A percentile compares a stretch with the other conserved stretches of the same genome.
These are phyloP conservation scores for Deroplatys truncata DNA, from an alignment of 2,888 invertebrate species.

Conservation along the genomic window DNA sequence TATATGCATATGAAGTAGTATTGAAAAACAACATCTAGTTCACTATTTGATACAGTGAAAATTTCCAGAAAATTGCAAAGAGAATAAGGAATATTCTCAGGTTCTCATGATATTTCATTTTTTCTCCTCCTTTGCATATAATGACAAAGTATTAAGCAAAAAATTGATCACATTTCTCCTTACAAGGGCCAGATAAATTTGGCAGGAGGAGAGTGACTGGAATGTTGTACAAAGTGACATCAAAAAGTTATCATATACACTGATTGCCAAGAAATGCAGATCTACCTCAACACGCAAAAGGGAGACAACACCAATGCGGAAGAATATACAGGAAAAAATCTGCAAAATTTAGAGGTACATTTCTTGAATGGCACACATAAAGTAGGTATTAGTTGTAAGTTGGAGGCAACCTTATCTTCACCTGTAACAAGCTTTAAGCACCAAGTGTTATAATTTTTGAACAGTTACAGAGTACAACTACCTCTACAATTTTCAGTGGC, in stretches of 20 bases:
- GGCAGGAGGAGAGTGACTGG: neutral
- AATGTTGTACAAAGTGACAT: constrained; percentile 2
- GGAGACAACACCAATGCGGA: neutral
- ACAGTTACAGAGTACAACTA: neutral
- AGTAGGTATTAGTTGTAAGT: neutral
- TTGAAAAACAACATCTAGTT: neutral
- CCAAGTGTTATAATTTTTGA: neutral
- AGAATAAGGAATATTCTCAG: neutral
- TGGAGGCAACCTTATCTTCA: neutral
- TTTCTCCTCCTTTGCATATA: neutral
- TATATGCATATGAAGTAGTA: neutral
- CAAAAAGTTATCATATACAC: neutral
- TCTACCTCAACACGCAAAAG: neutral
- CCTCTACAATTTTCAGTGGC: neutral
- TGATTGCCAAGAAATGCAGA: neutral
- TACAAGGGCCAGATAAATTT: neutral
- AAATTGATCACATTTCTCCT: constrained; percentile 1
- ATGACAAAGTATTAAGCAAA: constrained; percentile 1
- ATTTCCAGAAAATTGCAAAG: neutral
- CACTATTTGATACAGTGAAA: neutral
- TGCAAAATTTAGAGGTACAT: neutral
- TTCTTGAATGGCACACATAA: neutral
- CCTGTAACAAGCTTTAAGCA: neutral
- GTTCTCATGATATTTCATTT: neutral
- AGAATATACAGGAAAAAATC: neutral